phyloP scores from a whole-genome alignment of 1,140 invertebrate genomes.

The Pissodes strobi region DNA sequence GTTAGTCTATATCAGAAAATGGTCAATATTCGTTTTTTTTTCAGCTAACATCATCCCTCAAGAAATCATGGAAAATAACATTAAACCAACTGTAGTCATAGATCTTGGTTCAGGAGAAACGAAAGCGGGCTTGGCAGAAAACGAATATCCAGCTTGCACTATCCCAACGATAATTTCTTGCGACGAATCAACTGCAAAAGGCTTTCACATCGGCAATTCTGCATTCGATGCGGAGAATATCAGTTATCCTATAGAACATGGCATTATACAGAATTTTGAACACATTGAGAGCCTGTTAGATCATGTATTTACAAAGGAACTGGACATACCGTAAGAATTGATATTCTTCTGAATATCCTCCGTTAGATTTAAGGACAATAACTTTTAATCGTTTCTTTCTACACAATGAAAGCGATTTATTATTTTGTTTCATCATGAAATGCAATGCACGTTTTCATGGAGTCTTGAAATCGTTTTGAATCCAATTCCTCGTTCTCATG shows the following conservation, averaged over 20 bases:
- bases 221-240: neutral
- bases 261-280: slow-evolving; percentile 29
- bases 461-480: no score
- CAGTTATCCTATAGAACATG: slow-evolving; percentile 19
- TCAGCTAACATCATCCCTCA: neutral
- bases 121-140: slow-evolving; percentile 26
- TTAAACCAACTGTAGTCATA: slow-evolving; percentile 26
- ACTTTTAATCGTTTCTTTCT: no score
- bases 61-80: neutral
- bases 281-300: slow-evolving; percentile 17
- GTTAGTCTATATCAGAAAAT: no score
- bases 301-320: slow-evolving; percentile 13
- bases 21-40: no score
- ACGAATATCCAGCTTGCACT: slow-evolving; percentile 17
- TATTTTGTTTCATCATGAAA: no score
- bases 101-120: slow-evolving; percentile 26
- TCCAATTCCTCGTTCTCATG: no score
- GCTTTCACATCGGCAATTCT: no score
- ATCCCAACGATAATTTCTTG: slow-evolving; percentile 11
- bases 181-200: neutral
- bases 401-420: no score
- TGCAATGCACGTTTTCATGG: no score
- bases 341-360: no score
- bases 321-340: slow-evolving; percentile 12
- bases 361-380: no score